phyloP scores from a whole-genome alignment of 2,113 vertebrate species.

The Opisthocomus hoazin region DNA sequence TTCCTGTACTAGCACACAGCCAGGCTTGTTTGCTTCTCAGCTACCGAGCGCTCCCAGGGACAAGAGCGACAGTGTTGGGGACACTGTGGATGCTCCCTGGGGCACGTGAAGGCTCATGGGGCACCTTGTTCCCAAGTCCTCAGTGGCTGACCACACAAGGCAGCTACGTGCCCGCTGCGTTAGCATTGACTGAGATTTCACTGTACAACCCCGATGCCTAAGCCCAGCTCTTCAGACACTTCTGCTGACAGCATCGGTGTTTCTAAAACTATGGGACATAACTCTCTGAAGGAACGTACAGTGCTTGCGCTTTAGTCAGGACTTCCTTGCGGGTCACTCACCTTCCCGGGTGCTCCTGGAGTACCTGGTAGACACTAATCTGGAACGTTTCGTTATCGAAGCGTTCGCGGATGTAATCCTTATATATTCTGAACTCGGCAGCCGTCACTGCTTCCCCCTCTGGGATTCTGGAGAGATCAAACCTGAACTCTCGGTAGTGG shows the following conservation, averaged over 20 bases:
- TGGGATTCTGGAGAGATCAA: slow-evolving; percentile 92
- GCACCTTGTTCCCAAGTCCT: rapidly evolving
- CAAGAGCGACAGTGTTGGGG: rapidly evolving
- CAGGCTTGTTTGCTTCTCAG: not conserved
- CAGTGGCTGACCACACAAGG: rapidly evolving
- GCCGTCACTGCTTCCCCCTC: slow-evolving; percentile 90
- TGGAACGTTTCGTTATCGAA: slow-evolving; percentile 88
- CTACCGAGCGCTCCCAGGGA: not conserved
- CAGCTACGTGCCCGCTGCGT: not conserved
- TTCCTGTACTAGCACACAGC: rapidly evolving
- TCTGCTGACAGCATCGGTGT: not conserved
- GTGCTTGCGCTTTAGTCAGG: rapidly evolving
- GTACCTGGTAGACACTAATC: slow-evolving; percentile 89
- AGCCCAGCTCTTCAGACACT: not conserved
- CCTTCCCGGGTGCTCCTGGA: slow-evolving; percentile 82
- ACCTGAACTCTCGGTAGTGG: slow-evolving; percentile 85
- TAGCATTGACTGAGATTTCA: rapidly evolving
- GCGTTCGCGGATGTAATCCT: slow-evolving; percentile 83
- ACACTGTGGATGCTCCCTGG: not conserved
- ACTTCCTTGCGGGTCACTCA: slow-evolving; percentile 36
- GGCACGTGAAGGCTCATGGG: rapidly evolving
- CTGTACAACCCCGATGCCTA: rapidly evolving
- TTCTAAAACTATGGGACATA: rapidly evolving
- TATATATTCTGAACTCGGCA: slow-evolving; percentile 93
- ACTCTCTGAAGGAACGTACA: not conserved